Evolutionary conservation across 2,113 vertebrate species (phyloP), one percentile per base, ranked within the genome.

Genomic region (Xenus cinereus): DNA sequence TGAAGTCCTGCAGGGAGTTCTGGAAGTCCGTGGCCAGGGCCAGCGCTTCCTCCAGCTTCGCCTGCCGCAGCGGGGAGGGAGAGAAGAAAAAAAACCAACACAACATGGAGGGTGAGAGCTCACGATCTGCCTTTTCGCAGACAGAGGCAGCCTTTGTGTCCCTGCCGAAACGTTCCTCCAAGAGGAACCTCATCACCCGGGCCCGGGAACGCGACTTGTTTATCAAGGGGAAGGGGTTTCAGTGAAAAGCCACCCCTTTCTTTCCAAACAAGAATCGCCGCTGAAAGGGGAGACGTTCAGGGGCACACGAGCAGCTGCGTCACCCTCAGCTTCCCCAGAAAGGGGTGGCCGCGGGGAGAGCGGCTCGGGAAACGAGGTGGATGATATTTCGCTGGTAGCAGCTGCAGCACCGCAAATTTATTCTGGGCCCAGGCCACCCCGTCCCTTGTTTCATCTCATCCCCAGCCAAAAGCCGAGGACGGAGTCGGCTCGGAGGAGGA

Each of bases 1-100:
- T 99, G 97, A 99, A 99, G 95, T 99, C 99, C 97, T 99, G 99
- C 30, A 99, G 98, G 48, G 99, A 99, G 37, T 99, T 99, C 98
- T 99, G 99, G 97, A 99, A 99, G 78, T 99, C 98, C 1, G 99
- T 99, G 46, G 99, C 99, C 96, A 99, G 92, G 92, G 98, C 98
- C 90, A 99, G 97, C 0, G 99, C 99, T 92, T 99, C 99, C 67
- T 99, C 99, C 97, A 99, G 97, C 97, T 99, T 99, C 1, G 97
- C 98, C 99, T 99, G 97, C 18, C 60, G 18, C 53, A 37, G 93
- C 1, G 2, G 46, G 41, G 66, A 92, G 60, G 60, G 51, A n/a
- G 18, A 71, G 21, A 22, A 48, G 21, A 48, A 12, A 18, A 67
- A 33, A 79, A 86, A 60, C 6, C 24, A n/a, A 37, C 73, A 78